Conservation (phyloP, 2,113 vertebrate species). For the Orcinus orca region DNA sequence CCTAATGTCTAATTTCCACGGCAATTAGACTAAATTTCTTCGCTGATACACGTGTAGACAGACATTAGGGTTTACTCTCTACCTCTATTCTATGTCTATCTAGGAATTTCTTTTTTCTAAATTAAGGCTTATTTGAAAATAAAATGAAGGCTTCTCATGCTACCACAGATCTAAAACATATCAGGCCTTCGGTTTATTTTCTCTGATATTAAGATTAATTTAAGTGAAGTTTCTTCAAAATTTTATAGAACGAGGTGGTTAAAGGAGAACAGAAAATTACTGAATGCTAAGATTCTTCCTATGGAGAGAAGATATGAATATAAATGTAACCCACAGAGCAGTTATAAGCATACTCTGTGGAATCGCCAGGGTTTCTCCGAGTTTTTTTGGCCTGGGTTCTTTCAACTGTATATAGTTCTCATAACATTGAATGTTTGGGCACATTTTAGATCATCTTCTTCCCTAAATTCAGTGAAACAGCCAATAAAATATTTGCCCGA, state of each 20-base stretch:
- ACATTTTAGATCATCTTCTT: neutral
- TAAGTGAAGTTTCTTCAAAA: neutral
- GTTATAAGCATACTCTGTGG: neutral
- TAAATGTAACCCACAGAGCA: neutral
- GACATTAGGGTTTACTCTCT: neutral
- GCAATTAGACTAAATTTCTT: neutral
- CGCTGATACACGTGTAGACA: neutral
- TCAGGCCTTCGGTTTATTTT: neutral
- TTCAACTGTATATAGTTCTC: neutral
- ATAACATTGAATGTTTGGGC: neutral
- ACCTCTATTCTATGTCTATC: neutral
- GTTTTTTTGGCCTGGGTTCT: neutral
- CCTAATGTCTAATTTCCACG: neutral
- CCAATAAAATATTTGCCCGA: slow-evolving; percentile 1
- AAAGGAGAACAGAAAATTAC: neutral
- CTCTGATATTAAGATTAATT: neutral
- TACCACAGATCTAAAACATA: neutral
- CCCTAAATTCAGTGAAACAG: neutral
- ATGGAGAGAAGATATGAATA: neutral
- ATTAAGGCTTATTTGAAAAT: neutral
- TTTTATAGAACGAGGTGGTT: neutral
- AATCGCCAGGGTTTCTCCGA: neutral
- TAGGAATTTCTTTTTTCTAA: neutral
- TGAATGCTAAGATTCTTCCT: neutral
- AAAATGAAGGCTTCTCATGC: neutral